Percentiles rank a stretch among this genome's conserved stretches.
phyloP scores from a whole-genome alignment of 2,113 vertebrate species.

The Steatornis caripensis region DNA sequence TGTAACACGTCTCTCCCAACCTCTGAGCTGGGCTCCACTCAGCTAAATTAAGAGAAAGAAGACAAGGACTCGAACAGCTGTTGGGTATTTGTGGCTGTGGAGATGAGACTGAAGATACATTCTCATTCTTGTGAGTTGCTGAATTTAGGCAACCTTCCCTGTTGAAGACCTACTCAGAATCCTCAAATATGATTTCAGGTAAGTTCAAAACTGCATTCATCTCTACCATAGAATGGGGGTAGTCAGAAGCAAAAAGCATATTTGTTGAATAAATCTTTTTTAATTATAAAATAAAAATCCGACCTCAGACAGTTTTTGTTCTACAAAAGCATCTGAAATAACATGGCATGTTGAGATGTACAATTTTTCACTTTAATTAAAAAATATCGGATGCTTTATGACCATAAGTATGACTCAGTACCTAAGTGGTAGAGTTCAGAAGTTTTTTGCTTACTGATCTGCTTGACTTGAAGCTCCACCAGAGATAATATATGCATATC shows the following conservation, averaged over 20 bases:
- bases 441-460: not conserved
- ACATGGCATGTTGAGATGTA: not conserved
- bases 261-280: not conserved
- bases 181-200: not conserved
- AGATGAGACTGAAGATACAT: not conserved
- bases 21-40: not conserved
- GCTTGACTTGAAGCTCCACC: not conserved
- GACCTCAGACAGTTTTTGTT: not conserved
- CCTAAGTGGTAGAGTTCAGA: not conserved
- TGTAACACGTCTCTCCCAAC: not conserved
- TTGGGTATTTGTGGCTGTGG: not conserved
- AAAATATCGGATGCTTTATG: not conserved
- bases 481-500: not conserved
- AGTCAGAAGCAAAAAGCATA: not conserved
- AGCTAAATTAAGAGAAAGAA: not conserved
- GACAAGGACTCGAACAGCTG: not conserved
- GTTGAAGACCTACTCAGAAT: not conserved
- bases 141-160: not conserved
- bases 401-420: not conserved
- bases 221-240: not conserved
- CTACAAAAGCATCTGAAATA: not conserved
- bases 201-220: not conserved
- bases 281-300: too few species aligned
- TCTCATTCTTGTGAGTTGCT: not conserved
- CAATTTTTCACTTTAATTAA: not conserved